These are phyloP conservation scores for Beris morrisii DNA, from an alignment of 2,888 invertebrate species.

Conservation along the genomic window DNA sequence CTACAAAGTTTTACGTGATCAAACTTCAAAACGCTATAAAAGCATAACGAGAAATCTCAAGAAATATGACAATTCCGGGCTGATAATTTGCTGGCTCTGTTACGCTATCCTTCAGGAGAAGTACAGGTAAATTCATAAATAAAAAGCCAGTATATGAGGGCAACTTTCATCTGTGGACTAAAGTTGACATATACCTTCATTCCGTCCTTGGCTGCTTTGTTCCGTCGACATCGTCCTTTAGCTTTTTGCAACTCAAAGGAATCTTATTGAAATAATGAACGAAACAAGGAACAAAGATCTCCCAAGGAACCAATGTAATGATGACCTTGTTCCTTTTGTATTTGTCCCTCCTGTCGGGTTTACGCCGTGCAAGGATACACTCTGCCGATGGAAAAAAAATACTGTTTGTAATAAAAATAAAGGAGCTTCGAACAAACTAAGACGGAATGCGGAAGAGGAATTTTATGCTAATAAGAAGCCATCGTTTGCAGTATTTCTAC, in stretches of 20 bases:
- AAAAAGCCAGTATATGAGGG: neutral
- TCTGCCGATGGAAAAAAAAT: neutral
- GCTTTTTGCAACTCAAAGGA: constrained; percentile 12
- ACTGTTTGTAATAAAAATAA: neutral
- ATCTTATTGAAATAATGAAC: constrained; percentile 19
- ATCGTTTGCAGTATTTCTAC: neutral
- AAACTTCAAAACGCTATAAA: constrained; percentile 22
- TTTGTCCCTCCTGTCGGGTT: constrained; percentile 2
- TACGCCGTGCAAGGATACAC: neutral
- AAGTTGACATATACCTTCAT: constrained; percentile 12
- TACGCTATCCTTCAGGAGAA: too few relatives aligned
- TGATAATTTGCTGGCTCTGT: constrained; percentile 4
- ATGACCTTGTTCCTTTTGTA: constrained; percentile 10
- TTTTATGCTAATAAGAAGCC: constrained; percentile 15
- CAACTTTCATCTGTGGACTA: constrained; percentile 8
- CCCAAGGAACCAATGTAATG: constrained; percentile 11
- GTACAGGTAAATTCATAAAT: too few relatives aligned
- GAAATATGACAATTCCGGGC: constrained; percentile 18
- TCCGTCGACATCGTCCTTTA: neutral
- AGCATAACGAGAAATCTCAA: constrained; percentile 29
- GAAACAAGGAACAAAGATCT: constrained; percentile 7
- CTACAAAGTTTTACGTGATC: constrained; percentile 24
- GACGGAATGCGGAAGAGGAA: constrained; percentile 5
- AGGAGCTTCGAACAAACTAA: neutral
- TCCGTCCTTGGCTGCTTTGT: neutral